phyloP scores from a whole-genome alignment of 2,797 vertebrate species.

The Caiman crocodilus region DNA sequence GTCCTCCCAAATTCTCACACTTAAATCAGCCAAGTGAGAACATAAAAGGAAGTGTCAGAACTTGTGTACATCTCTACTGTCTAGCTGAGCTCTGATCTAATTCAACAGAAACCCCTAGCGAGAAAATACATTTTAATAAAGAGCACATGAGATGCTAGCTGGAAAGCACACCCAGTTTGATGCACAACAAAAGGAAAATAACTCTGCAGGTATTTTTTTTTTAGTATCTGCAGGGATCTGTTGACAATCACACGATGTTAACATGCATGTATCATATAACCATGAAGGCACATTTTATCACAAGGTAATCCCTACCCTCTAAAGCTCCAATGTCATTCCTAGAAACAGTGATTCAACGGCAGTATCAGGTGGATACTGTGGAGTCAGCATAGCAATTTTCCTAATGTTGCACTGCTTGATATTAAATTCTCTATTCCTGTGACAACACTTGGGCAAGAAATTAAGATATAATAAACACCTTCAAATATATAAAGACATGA shows the following conservation, averaged over 20 bases:
- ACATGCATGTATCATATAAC: neutral
- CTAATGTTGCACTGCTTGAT: rapidly evolving
- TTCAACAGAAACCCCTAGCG: neutral
- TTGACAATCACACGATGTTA: conserved; percentile 57
- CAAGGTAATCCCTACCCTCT: neutral
- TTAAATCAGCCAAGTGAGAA: neutral
- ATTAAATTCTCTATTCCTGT: neutral
- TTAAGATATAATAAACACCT: neutral
- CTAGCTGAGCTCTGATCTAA: neutral
- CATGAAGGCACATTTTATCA: conserved; percentile 7
- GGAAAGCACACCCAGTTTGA: conserved; percentile 9
- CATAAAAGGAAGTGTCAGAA: neutral
- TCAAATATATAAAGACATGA: rapidly evolving
- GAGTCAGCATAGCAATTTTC: rapidly evolving
- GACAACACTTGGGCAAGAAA: rapidly evolving
- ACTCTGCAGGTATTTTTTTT: neutral
- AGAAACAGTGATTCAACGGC: neutral
- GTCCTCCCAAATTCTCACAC: neutral
- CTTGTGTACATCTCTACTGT: neutral
- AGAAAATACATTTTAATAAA: conserved; percentile 10
- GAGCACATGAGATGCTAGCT: neutral
- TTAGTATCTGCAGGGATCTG: neutral
- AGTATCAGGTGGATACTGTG: neutral
- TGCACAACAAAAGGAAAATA: neutral
- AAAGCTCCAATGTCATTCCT: conserved; percentile 15